Evolutionary conservation across 1,140 invertebrate species (phyloP), one percentile per base, ranked within the genome.

Genomic region (Gryllus bimaculatus): DNA sequence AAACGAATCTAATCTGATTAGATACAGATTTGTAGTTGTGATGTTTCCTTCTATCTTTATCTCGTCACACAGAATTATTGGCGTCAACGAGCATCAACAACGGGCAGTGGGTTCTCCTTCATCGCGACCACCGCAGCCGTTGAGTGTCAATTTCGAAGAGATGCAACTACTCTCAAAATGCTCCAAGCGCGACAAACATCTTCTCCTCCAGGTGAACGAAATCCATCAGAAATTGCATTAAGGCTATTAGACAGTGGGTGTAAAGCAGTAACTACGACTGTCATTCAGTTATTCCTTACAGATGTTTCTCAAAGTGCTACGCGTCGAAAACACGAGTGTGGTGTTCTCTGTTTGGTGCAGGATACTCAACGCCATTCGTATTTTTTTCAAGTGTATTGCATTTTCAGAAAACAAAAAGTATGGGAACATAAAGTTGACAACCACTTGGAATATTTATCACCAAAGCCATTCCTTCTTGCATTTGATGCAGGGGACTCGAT

Each of bases 381-480:
- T 84, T 98, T 94, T 85, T 93, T 98, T 82, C 90, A 96, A 80
- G 89, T 98, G 73, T 97, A 92, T 85, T 96, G 95, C 84, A 87
- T 95, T 13, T 91, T 92, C 82, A 90, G 91, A 81, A 90, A 91
- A 81, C 85, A 89, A 47, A 87, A 95, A 86, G 86, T 96, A 21
- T 98, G 96, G 95, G 95, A 98, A 86, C 96, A 98, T 85, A 96
- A 98, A 87, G 88, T 98, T 12, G 98, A 98, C 86, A 94, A 93
- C 84, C 92, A 94, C 83, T 96, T 99, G 87, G 91, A 94, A 78
- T 97, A 98, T 86, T 92, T 93, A 82, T 90, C 91, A 80, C 92
- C 93, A 2, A 85, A 91, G 78, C 87, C 91, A 13, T 97, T 93
- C 86, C 93, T 98, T 82, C 94, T 98, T 84, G 95, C 94, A 8